phyloP scores from a whole-genome alignment of 2,888 invertebrate genomes.

The Limnephilus auricula region DNA sequence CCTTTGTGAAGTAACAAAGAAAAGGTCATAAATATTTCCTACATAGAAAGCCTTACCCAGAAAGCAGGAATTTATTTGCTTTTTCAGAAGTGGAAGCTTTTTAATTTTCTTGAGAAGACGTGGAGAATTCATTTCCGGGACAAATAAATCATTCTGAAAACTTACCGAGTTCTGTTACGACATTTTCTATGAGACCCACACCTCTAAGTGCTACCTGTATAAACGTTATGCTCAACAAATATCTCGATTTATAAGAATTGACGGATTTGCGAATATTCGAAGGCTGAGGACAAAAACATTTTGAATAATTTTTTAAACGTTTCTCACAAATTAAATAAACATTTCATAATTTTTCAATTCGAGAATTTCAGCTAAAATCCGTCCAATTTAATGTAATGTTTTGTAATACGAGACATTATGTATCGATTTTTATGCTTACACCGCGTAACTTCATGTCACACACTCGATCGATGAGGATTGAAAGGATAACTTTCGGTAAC shows the following conservation, averaged over 20 bases:
- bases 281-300: not conserved
- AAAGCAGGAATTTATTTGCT: not conserved
- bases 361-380: too few relatives aligned
- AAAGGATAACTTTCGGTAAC: too few relatives aligned
- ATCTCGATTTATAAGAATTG: not conserved
- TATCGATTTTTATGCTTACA: too few relatives aligned
- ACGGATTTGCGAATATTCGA: not conserved
- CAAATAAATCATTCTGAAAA: slow-evolving; percentile 5
- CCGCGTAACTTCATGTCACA: too few relatives aligned
- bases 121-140: not conserved
- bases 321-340: too few relatives aligned
- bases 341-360: too few relatives aligned
- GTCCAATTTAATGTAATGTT: too few relatives aligned
- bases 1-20: not conserved
- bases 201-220: not conserved
- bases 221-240: not conserved
- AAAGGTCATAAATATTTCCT: not conserved
- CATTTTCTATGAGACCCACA: not conserved
- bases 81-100: not conserved
- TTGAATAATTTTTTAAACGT: not conserved
- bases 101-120: not conserved
- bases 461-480: too few relatives aligned
- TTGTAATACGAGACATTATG: too few relatives aligned
- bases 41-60: not conserved
- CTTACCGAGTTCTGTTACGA: not conserved